phyloP scores from a whole-genome alignment of 2,888 invertebrate species.

The Mythimna pallens region DNA sequence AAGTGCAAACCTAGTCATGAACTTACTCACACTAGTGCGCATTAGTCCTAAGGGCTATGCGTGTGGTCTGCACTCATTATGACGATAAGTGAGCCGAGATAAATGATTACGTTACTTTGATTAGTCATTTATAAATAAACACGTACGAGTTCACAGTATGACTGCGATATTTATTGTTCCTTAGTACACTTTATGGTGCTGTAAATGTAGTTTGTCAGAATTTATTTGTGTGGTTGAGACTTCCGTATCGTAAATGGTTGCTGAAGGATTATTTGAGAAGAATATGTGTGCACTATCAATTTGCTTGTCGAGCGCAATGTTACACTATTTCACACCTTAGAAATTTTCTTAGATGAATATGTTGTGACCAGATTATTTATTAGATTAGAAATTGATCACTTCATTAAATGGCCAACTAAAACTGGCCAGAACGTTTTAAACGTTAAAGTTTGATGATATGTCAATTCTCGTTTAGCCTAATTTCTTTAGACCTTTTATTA shows the following conservation, averaged over 20 bases:
- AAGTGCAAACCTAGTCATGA: constrained; percentile 6
- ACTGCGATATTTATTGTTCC: not conserved
- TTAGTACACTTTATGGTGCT: constrained; percentile 9
- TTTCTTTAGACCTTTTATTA: no score
- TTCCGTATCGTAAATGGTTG: constrained; percentile 8
- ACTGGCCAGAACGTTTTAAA: no score
- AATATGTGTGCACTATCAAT: not conserved
- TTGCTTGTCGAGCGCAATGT: no score
- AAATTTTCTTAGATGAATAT: no score
- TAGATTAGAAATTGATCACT: no score
- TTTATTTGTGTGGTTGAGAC: not conserved
- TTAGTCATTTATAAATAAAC: constrained; percentile 21
- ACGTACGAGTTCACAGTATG: not conserved
- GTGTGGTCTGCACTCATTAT: constrained; percentile 41
- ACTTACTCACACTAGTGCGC: constrained; percentile 1
- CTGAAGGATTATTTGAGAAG: not conserved
- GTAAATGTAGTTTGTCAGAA: not conserved
- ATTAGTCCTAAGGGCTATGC: constrained; percentile 29
- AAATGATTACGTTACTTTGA: constrained; percentile 17
- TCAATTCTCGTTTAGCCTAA: no score
- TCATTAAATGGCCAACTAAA: no score
- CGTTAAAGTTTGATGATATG: no score
- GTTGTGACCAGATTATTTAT: no score
- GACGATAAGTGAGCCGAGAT: constrained; percentile 18
- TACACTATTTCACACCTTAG: no score